Base-by-base conservation (phyloP, 2,888 invertebrate genomes). In the Syritta pipiens region DNA sequence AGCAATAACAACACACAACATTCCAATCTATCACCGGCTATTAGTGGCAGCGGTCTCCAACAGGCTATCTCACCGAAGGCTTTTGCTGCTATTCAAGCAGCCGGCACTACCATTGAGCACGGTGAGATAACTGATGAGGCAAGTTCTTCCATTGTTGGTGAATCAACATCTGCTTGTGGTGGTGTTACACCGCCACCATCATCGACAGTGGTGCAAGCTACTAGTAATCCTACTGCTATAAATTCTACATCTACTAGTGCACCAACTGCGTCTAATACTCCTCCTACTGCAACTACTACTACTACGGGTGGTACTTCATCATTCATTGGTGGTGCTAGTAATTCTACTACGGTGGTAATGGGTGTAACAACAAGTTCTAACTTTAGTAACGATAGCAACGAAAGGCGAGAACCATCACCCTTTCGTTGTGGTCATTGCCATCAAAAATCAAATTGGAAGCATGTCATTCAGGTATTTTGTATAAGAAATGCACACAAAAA, bases 381-480 rank as follows among this genome's bases (percentile, higher is more conserved):
- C 62, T 67, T 79, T 84, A 82, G 83, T 87, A 85, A 85, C 85
- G 87, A 88, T 83, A 83, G 84, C 83, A 72, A 79, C 82, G 88
- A 88, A 85, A 88, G 88, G 85, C 89, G 90, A 83, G 89, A 89
- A 86, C 90, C 90, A 86, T 91, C 91, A 87, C 91, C 91, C 85
- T 92, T 92, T 87, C 92, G 93, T 86, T 94, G 94, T 90, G 94
- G 94, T 84, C 94, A 94, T 90, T 94, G 94, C 90, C 93, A 93
- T 89, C 94, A 94, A 90, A 90, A 93, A 86, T 94, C 94, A 84
- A 94, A 94, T 90, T 94, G 94, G 94, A 94, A 94, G 92, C 94
- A 94, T 91, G 94, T 94, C 86, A 94, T 94, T 90, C 94, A 94
- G 93, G 94, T 94, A 91, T 88, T 85, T 83, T 85, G 72, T 67